A percentile compares a stretch with the other conserved stretches of the same genome.
Conservation (phyloP, 2,888 invertebrate species). For the Eupithecia vulgata region DNA sequence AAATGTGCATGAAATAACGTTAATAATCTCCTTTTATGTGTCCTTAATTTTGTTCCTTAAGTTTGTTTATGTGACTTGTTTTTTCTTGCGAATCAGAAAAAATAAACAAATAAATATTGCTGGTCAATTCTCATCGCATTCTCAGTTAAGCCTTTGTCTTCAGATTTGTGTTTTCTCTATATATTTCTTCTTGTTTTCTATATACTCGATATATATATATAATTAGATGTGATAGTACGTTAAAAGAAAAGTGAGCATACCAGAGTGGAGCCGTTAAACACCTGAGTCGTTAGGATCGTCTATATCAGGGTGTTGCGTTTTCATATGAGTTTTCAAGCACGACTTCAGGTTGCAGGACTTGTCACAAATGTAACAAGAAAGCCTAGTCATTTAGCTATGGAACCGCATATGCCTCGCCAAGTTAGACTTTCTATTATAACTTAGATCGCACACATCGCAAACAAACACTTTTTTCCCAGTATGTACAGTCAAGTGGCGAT, state of each 20-base stretch:
- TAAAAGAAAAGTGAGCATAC: background rate
- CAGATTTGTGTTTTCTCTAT: background rate
- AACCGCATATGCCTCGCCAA: conserved; percentile 71
- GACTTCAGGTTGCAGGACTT: conserved; percentile 65
- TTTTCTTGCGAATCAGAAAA: background rate
- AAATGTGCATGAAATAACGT: background rate
- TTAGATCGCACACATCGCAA: conserved; percentile 75
- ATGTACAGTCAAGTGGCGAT: conserved; percentile 75
- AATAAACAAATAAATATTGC: too few species aligned
- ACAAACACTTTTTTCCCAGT: conserved; percentile 73
- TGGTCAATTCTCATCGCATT: too few species aligned
- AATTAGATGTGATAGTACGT: background rate
- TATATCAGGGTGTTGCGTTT: conserved; percentile 63
- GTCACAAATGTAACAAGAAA: conserved; percentile 58
- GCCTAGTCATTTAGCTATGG: conserved; percentile 57
- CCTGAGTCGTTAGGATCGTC: background rate
- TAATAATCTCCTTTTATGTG: background rate
- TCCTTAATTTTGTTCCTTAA: too few species aligned
- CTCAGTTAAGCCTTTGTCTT: background rate
- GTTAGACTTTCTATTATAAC: conserved; percentile 65
- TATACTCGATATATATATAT: too few species aligned
- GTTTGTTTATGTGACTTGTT: too few species aligned
- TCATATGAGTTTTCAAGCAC: conserved; percentile 69
- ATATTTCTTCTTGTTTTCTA: background rate
- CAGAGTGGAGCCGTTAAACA: background rate